Conservation (phyloP, 2,888 invertebrate species). For the Dryococelus australis region DNA sequence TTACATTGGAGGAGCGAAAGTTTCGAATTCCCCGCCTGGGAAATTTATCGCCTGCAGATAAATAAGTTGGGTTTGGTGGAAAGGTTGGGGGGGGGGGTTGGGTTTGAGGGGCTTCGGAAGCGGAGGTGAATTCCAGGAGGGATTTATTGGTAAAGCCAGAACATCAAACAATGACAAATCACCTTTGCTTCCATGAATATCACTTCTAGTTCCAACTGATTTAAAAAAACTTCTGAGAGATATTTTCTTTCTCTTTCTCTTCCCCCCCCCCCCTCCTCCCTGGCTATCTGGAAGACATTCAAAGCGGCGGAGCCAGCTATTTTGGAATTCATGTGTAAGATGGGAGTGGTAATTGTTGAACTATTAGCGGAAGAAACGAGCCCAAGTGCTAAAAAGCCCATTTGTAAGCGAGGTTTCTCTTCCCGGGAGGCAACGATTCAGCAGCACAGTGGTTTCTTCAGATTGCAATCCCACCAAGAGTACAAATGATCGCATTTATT, state of each 20-base stretch:
- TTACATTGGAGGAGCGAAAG: neutral
- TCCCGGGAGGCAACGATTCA: too few relatives aligned
- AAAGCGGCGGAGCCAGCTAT: too few relatives aligned
- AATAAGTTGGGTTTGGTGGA: neutral
- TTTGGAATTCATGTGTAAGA: too few relatives aligned
- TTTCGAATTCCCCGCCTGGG: conserved; percentile 16
- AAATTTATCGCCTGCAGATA: conserved; percentile 9
- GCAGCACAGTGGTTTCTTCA: neutral
- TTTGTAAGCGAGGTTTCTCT: neutral
- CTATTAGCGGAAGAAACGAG: neutral
- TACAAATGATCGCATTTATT: neutral
- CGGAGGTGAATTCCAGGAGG: conserved; percentile 1
- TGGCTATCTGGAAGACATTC: neutral
- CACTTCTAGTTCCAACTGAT: conserved; percentile 5
- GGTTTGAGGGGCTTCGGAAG: neutral
- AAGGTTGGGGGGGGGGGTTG: neutral
- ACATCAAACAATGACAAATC: conserved; percentile 16
- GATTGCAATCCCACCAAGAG: neutral
- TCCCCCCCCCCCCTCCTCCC: neutral
- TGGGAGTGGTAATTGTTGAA: neutral
- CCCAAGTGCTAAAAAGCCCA: neutral
- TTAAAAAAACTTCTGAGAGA: neutral
- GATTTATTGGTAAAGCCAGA: neutral
- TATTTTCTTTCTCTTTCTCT: neutral
- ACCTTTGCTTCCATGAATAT: neutral